Evolutionary conservation across 2,888 invertebrate species (phyloP).

Genomic region (Caenorhabditis sp.): DNA sequence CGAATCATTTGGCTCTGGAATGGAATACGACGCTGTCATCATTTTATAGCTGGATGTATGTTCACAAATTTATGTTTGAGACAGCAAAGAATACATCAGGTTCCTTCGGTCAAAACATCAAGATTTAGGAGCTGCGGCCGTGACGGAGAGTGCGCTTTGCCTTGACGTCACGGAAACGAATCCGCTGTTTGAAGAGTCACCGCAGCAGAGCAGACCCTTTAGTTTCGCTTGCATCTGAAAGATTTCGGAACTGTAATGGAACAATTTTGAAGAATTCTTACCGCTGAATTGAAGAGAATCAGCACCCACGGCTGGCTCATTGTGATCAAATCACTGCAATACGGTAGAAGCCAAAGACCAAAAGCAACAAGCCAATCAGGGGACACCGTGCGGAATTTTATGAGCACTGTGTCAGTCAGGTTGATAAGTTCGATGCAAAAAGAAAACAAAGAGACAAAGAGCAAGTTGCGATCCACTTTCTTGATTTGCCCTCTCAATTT

Average conservation of each 20-base stretch:
- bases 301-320: slow-evolving; percentile 29
- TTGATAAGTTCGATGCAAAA: slow-evolving; percentile 5
- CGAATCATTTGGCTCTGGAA: too few relatives aligned
- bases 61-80: not conserved
- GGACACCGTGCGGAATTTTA: not conserved
- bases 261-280: not conserved
- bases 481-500: not conserved
- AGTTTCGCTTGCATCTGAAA: slow-evolving; percentile 16
- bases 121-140: not conserved
- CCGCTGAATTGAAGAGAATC: slow-evolving; percentile 30
- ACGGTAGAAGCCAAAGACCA: slow-evolving; percentile 5
- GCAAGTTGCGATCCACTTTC: not conserved
- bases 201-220: not conserved
- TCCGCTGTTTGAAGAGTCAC: too few relatives aligned
- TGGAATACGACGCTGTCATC: too few relatives aligned
- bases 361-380: not conserved
- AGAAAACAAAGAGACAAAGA: slow-evolving; percentile 4
- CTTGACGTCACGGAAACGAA: not conserved
- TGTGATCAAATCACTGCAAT: slow-evolving; percentile 29
- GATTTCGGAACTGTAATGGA: not conserved
- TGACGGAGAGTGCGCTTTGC: not conserved
- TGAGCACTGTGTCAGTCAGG: not conserved
- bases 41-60: too few relatives aligned
- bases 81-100: not conserved
- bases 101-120: not conserved